Evolutionary conservation across 2,113 vertebrate genomes (phyloP).

Genomic region (Pachycephala philippinensis): DNA sequence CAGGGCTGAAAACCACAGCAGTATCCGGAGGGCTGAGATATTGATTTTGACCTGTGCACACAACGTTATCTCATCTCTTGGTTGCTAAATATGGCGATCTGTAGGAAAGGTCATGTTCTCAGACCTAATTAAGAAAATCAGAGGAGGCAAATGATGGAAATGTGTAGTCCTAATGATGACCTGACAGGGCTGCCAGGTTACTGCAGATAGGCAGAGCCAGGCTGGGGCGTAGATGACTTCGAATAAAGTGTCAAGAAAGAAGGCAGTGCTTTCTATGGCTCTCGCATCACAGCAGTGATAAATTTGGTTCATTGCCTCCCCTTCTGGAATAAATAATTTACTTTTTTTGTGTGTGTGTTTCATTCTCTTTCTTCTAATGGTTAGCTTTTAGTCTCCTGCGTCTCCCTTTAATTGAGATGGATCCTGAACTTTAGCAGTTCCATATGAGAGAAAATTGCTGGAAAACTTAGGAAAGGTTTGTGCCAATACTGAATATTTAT

Average conservation of each 20-base stretch:
- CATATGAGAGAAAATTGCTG: not conserved
- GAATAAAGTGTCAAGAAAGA: not conserved
- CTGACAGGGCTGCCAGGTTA: not conserved
- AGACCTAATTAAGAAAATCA: conserved; percentile 50
- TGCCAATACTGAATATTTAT: not conserved
- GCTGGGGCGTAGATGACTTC: not conserved
- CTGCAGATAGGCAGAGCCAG: not conserved
- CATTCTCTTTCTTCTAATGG: not conserved
- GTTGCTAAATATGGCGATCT: not conserved
- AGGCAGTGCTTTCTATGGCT: not conserved
- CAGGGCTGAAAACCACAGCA: not conserved
- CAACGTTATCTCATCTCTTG: conserved; percentile 1
- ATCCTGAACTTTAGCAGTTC: not conserved
- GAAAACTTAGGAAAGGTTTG: not conserved
- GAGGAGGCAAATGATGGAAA: conserved; percentile 31
- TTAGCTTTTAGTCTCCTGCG: not conserved
- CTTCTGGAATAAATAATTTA: not conserved
- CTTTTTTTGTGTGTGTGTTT: not conserved
- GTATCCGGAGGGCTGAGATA: not conserved
- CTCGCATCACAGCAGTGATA: not conserved
- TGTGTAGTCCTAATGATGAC: not conserved
- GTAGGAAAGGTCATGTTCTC: conserved; percentile 21
- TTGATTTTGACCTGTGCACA: conserved; percentile 15
- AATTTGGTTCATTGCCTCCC: not conserved
- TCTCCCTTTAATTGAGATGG: not conserved